These are phyloP conservation scores for Lepus europaeus DNA, from an alignment of 2,113 vertebrate species.

Conservation along the genomic window DNA sequence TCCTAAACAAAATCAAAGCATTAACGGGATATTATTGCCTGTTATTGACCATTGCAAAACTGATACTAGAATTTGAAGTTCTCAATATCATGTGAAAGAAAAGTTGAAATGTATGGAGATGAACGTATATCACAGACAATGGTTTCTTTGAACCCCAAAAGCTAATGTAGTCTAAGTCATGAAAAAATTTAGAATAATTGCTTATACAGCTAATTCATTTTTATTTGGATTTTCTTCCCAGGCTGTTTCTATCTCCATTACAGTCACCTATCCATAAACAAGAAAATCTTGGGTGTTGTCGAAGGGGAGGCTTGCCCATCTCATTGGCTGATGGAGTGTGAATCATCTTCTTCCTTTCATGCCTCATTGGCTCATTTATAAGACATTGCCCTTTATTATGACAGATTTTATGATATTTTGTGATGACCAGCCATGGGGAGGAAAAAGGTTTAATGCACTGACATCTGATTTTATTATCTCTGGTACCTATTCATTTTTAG, in stretches of 20 bases:
- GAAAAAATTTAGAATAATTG: not conserved
- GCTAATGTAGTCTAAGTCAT: not conserved
- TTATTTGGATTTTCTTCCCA: not conserved
- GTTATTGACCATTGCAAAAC: not conserved
- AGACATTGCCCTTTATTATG: constrained; percentile 82
- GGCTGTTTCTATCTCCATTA: not conserved
- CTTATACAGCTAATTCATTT: not conserved
- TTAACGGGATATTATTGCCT: not conserved
- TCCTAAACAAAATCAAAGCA: not conserved
- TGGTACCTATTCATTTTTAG: constrained; percentile 79
- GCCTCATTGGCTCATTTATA: constrained; percentile 79
- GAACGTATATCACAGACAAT: not conserved
- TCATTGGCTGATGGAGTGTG: constrained; percentile 69
- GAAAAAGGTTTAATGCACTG: constrained; percentile 83
- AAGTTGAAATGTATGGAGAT: not conserved
- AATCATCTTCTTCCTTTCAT: constrained; percentile 70
- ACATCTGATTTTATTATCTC: constrained; percentile 85
- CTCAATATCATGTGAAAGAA: not conserved
- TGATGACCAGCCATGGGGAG: constrained; percentile 78
- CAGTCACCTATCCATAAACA: not conserved
- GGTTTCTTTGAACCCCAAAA: not conserved
- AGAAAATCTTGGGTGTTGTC: constrained; percentile 24
- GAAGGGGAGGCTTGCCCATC: constrained; percentile 62
- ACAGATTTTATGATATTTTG: constrained; percentile 84
- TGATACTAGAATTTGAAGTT: not conserved